These are phyloP conservation scores for Crenichthys baileyi DNA, from an alignment of 2,797 vertebrate genomes.

Conservation along the genomic window DNA sequence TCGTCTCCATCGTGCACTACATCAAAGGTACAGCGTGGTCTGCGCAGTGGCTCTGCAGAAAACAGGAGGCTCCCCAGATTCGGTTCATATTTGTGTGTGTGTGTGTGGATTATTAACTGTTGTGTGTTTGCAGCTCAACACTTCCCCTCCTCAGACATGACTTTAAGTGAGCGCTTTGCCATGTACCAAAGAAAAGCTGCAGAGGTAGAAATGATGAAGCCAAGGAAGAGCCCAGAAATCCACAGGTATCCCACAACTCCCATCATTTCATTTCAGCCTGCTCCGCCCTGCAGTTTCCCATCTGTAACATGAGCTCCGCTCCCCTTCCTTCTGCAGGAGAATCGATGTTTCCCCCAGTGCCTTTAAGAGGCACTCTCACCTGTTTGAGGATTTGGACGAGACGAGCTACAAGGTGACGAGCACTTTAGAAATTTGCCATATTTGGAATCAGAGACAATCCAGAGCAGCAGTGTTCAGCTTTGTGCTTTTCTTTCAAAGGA, in stretches of 20 bases:
- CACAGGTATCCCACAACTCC: conserved; percentile 85
- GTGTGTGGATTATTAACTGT: background rate
- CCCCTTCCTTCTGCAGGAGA: conserved; percentile 82
- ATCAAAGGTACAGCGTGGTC: conserved; percentile 87
- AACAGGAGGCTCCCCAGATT: background rate
- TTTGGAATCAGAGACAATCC: conserved; percentile 72
- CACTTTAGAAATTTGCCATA: conserved; percentile 84
- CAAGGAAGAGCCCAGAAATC: conserved; percentile 98
- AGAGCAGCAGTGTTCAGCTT: conserved; percentile 90
- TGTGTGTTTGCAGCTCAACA: conserved; percentile 87
- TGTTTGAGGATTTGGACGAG: conserved; percentile 95
- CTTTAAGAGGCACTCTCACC: conserved; percentile 98
- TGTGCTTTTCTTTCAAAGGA: conserved; percentile 99
- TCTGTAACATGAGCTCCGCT: conserved; percentile 3
- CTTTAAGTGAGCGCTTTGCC: conserved; percentile 96
- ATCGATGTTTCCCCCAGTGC: conserved; percentile 99
- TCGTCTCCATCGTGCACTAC: conserved; percentile 97
- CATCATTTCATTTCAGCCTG: background rate
- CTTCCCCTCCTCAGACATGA: conserved; percentile 93
- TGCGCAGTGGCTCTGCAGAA: background rate
- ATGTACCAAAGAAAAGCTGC: conserved; percentile 97
- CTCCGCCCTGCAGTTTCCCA: rapidly evolving
- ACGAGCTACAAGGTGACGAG: conserved; percentile 95
- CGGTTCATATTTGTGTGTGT: background rate
- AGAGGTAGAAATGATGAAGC: conserved; percentile 93